Evolutionary conservation across 1,140 invertebrate genomes (phyloP), one percentile per base, ranked within the genome.

Genomic region (Caenorhabditis tropicalis): DNA sequence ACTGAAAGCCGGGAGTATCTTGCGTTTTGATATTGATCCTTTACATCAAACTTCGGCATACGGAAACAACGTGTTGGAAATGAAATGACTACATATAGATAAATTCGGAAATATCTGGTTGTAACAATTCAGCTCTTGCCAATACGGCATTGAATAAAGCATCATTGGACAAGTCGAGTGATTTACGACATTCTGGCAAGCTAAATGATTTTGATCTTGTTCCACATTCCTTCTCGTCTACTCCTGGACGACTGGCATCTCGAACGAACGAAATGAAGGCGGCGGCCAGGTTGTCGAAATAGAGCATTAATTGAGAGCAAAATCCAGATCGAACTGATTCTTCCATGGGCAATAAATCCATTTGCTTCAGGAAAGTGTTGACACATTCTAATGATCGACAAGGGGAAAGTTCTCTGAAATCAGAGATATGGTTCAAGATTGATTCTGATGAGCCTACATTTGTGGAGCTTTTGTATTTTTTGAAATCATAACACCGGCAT

Each of bases 251-350:
- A 74, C 82, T 86, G 7, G 84, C 81, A 31, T 87, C 83, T 80
- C 82, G 85, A 33, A 87, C 86, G 33, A 87, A 82, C 3, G 46
- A 81, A 79, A 87, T 87, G 48, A 87, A 87, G 16, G 86, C 83
- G 33, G 70, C n/a, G 4, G 86, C 84, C 15, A 79, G 19, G 46
- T 87, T 87, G 19, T 87, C 86, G 9, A 87, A 33, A 51, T 53
- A 53, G 16, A 87, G 84, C 29, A 86, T 79, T 7, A 87, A 48
- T 43, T 87, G 86, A 39, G 84, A 36, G 21, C 84, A 48, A 39
- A 87, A 82, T 56, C 83, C 84, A 16, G 70, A 19, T 43, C 86
- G 79, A 15, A 58, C 51, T 19, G 56, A 82, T 58, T 82, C 79
- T 19, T 83, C 85, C 31, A 86, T 51, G 2, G 85, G 85, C 21